Conservation (phyloP, 1,140 invertebrate species). For the Rhopalosiphum padi region DNA sequence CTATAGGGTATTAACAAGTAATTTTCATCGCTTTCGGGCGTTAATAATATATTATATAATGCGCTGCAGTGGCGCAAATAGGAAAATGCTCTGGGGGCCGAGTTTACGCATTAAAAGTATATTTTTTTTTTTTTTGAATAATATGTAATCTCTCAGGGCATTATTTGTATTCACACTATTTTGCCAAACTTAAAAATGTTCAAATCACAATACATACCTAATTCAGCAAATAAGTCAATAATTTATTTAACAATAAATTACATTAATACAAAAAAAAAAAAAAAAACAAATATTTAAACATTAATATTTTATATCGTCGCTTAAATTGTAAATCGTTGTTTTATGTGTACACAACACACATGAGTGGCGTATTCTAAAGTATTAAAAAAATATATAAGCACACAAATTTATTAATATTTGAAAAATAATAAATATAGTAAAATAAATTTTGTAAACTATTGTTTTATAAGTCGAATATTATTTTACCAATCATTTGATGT, state of each 20-base stretch:
- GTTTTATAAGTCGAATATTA: neutral
- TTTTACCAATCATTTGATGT: neutral
- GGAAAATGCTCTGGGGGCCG: neutral
- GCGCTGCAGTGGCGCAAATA: neutral
- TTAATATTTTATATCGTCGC: neutral
- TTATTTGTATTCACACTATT: neutral
- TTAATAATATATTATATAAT: slow-evolving; percentile 12
- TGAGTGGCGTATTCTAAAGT: neutral
- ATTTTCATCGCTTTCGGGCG: neutral
- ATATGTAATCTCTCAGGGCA: neutral
- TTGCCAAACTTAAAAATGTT: neutral
- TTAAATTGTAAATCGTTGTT: neutral
- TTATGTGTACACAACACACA: neutral
- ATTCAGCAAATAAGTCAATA: neutral
- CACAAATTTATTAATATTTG: neutral
- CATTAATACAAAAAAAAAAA: neutral
- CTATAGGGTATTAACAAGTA: neutral
- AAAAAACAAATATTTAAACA: neutral
- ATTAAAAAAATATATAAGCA: no score
- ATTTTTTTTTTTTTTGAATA: neutral
- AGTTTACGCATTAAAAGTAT: neutral
- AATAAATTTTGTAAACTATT: neutral
- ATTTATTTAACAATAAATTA: neutral
- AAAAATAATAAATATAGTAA: neutral
- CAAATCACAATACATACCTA: neutral